Evolutionary conservation across 2,797 vertebrate genomes (phyloP), one percentile per base, ranked within the genome.

Genomic region (Poeciliopsis turneri): DNA sequence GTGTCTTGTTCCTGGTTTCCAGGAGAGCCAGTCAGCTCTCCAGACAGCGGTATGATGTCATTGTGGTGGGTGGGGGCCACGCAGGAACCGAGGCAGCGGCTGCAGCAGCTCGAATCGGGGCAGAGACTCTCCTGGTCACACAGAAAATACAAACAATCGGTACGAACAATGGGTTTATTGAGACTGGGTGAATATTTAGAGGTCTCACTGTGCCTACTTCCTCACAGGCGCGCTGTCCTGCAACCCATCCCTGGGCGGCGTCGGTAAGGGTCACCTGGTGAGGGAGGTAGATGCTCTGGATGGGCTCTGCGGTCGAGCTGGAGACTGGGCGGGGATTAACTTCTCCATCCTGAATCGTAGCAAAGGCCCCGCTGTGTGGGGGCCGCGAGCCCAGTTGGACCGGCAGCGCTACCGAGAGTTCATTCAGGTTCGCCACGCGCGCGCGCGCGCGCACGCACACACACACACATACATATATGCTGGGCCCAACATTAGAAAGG

Each of bases 331-430:
- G 10, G 98, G 98, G 6, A 88, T 99, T 78, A 96, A 98, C 92
- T 99, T 98, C 92, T 97, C 97, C 82, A 96, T 99, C 80, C 90
- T 99, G 79, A 99, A 99, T 93, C 96, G 96, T 47, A 90, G 95
- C 13, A 99, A 99, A 83, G 98, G 98, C 5, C 98, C 98, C 0
- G 98, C 98, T 0, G 98, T 99, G 74, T 99, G 98, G 98, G 98
- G 98, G 5, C 97, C 97, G 0, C 96, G 98, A 76, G 98, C 98
- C 0, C 98, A 99, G 78, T 96, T 99, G 84, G 98, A 99, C 89
- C 96, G 98, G 12, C 90, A 94, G 16, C 95, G 88, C 53, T 99
- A 99, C 93, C 93, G 93, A 36, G 86, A 96, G 70, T 95, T 95
- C 78, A 97, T 99, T 93, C 98, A 99, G 97, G 98, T 99, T 72